Evolutionary conservation across 2,888 invertebrate species (phyloP).

Genomic region (Caprella mutica): DNA sequence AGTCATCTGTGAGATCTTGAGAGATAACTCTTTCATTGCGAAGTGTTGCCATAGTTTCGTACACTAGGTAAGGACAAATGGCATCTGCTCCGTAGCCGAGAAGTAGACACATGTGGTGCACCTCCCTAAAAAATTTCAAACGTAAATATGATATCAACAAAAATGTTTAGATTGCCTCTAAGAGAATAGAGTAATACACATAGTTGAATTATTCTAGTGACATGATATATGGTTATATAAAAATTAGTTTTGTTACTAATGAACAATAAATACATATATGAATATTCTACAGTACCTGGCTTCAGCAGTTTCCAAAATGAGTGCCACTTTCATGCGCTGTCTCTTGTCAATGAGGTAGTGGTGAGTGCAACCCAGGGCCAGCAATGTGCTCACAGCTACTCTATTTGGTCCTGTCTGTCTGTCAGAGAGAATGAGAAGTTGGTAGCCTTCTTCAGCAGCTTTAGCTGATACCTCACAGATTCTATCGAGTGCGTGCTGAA

Average conservation of each 20-base stretch:
- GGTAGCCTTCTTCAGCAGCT: slow-evolving; percentile 66
- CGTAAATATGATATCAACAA: not conserved
- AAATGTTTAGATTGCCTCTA: no score
- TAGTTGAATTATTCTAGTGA: not conserved
- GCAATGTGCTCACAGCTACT: slow-evolving; percentile 65
- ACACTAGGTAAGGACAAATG: slow-evolving; percentile 91
- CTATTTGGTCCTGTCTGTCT: slow-evolving; percentile 47
- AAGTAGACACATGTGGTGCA: slow-evolving; percentile 91
- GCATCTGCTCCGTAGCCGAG: slow-evolving; percentile 96
- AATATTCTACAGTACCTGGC: slow-evolving; percentile 78
- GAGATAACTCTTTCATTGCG: slow-evolving; percentile 72
- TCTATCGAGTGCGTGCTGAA: slow-evolving; percentile 63
- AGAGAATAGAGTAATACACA: not conserved
- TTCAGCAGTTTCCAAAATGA: slow-evolving; percentile 91
- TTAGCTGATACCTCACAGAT: slow-evolving; percentile 68
- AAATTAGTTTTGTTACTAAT: no score
- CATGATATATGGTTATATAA: not conserved
- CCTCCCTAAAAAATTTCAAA: slow-evolving; percentile 44
- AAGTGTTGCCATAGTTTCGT: slow-evolving; percentile 78
- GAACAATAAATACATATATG: no score
- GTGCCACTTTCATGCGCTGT: slow-evolving; percentile 88
- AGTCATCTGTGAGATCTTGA: slow-evolving; percentile 55
- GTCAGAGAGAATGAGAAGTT: slow-evolving; percentile 79
- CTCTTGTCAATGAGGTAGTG: slow-evolving; percentile 89
- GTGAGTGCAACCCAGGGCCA: slow-evolving; percentile 85